Base-by-base conservation (phyloP, 2,113 vertebrate species). In the Plectropomus leopardus region DNA sequence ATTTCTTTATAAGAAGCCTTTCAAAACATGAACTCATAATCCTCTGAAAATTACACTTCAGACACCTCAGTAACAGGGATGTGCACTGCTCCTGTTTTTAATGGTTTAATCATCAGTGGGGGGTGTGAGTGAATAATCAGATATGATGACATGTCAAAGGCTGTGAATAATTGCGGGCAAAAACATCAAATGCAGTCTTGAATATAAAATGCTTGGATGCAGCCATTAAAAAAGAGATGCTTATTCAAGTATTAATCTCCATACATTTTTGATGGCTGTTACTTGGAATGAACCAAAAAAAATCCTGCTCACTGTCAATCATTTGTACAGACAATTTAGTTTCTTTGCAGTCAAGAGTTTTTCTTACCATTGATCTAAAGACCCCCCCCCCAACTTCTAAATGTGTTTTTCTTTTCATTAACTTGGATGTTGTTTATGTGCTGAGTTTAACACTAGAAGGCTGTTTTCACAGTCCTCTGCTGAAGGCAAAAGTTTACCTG, bases 141-240 rank as follows among this genome's bases (percentile, higher is more conserved):
- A 72, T 71, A 11, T 21, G 44, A 57, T 32, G 59, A 70, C 63
- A 70, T 67, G 24, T 71, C 26, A 80, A 60, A 78, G 48, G 55
- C 53, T 32, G 17, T 1, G 40, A 50, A 36, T 78, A 68, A 80
- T 75, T 40, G 42, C 50, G 51, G 65, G 53, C 19, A 57, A 71
- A n/a, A 87, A 59, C 77, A 66, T 69, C 48, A 63, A 65, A 59
- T 67, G 28, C 57, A 30, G 34, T 57, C 28, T 78, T 61, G n/a
- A 76, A 79, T 66, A 30, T 60, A 57, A 57, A 53, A 42, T 44
- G 24, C 23, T 65, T 73, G 28, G 17, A 79, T 28, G 17, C 16
- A 40, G 59, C 23, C 16, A 48, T 47, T 78, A 40, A 13, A 57
- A 34, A 47, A 48, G 45, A 59, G 48, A 19, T 51, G 9, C 6